A percentile compares a stretch with the other conserved stretches of the same genome.
Conservation (phyloP, 2,797 vertebrate species). For the Lagorchestes hirsutus region DNA sequence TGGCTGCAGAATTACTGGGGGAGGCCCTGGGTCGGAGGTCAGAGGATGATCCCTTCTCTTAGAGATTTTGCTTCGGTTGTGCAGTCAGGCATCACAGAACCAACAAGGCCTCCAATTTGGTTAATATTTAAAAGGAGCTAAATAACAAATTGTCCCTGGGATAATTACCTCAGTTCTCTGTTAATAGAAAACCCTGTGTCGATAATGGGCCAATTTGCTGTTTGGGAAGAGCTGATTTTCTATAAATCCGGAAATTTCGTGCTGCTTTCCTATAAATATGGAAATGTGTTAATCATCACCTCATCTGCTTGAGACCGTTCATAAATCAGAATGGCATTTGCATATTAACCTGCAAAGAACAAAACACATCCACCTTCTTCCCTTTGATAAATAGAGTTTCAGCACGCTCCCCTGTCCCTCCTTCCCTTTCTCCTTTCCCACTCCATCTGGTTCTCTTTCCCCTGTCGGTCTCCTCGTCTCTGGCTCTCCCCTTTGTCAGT, state of each 20-base stretch:
- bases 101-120: slow-evolving; percentile 70
- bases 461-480: background rate
- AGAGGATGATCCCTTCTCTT: background rate
- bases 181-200: slow-evolving; percentile 83
- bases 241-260: slow-evolving; percentile 81
- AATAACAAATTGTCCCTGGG: slow-evolving; percentile 78
- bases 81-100: slow-evolving; percentile 63
- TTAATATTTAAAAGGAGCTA: slow-evolving; percentile 81
- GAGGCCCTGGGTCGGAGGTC: background rate
- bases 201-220: slow-evolving; percentile 81
- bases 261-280: slow-evolving; percentile 83
- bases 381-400: slow-evolving; percentile 63
- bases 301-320: slow-evolving; percentile 79
- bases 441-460: background rate
- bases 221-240: slow-evolving; percentile 81
- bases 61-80: slow-evolving; percentile 49
- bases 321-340: slow-evolving; percentile 83
- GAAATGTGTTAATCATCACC: slow-evolving; percentile 83
- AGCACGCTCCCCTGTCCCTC: slow-evolving; percentile 4
- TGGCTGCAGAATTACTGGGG: background rate
- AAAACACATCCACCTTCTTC: slow-evolving; percentile 74
- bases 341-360: slow-evolving; percentile 82
- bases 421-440: background rate
- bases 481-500: background rate
- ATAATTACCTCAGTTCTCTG: slow-evolving; percentile 81